Evolutionary conservation across 2,888 invertebrate species (phyloP).

Genomic region (Plutella xylostella): DNA sequence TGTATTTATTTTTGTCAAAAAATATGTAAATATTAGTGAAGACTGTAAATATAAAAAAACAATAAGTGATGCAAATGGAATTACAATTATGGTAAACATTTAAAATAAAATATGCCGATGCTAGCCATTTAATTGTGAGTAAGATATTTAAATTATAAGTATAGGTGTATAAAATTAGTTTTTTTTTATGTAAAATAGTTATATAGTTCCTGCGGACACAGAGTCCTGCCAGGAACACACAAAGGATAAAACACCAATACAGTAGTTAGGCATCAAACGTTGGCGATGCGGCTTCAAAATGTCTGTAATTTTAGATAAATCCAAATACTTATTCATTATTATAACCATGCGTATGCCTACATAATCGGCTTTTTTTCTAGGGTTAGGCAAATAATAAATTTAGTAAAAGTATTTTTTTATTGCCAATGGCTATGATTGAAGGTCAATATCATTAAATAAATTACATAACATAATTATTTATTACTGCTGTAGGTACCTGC

Average conservation of each 20-base stretch:
- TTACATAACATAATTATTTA: no score
- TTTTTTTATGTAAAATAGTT: slow-evolving; percentile 17
- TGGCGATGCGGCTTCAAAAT: slow-evolving; percentile 27
- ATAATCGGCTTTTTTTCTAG: no score
- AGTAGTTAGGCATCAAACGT: slow-evolving; percentile 52
- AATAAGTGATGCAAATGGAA: background rate
- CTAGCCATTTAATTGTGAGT: no score
- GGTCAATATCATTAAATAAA: no score
- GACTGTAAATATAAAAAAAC: background rate
- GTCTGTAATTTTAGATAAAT: no score
- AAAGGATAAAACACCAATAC: slow-evolving; percentile 65
- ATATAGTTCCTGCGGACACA: slow-evolving; percentile 59
- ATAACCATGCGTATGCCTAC: no score
- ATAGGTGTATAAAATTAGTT: background rate
- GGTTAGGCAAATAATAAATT: no score
- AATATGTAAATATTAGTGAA: background rate
- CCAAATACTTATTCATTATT: background rate
- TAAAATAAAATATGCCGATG: background rate
- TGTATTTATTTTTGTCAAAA: no score
- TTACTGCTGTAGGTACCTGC: no score
- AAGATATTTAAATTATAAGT: background rate
- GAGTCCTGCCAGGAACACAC: slow-evolving; percentile 57
- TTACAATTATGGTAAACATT: background rate
- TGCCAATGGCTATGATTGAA: no score
- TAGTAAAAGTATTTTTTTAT: no score